These are phyloP conservation scores for Drosophila malerkotliana DNA, from an alignment of 1,140 invertebrate species.

Conservation along the genomic window DNA sequence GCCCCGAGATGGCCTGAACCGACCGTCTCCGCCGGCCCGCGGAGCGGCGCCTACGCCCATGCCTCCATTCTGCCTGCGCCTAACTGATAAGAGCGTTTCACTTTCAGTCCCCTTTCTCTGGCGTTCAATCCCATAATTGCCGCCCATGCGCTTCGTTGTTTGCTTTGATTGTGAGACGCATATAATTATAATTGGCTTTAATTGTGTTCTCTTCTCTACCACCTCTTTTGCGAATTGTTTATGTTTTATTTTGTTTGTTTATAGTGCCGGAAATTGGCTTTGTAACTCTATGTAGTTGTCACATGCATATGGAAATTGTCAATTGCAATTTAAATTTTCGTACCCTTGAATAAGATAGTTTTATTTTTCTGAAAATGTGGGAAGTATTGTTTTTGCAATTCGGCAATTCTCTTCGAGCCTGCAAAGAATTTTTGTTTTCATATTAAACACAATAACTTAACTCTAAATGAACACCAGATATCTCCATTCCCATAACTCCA, in stretches of 20 bases:
- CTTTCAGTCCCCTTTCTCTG: conserved; percentile 30
- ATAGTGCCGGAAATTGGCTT: not conserved
- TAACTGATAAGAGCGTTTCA: conserved; percentile 47
- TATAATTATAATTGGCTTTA: conserved; percentile 34
- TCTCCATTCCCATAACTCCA: too few relatives aligned
- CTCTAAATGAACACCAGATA: too few relatives aligned
- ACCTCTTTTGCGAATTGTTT: not conserved
- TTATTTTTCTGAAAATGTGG: too few relatives aligned
- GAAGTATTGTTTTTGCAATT: too few relatives aligned
- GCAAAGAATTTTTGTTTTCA: too few relatives aligned
- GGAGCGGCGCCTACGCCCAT: conserved; percentile 19
- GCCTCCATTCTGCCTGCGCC: conserved; percentile 42
- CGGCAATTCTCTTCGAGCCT: too few relatives aligned
- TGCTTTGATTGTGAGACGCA: conserved; percentile 54
- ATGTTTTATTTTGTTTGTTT: too few relatives aligned
- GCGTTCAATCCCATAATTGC: conserved; percentile 15
- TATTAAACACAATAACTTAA: too few relatives aligned
- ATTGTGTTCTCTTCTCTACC: not conserved
- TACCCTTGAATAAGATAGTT: not conserved
- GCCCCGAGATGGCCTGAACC: not conserved
- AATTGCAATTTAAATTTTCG: not conserved
- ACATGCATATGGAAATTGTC: not conserved
- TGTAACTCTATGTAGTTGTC: not conserved
- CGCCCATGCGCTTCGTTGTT: conserved; percentile 46
- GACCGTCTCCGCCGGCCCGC: not conserved